Evolutionary conservation across 2,797 vertebrate genomes (phyloP).

Genomic region (Melanotaenia pygmaea): DNA sequence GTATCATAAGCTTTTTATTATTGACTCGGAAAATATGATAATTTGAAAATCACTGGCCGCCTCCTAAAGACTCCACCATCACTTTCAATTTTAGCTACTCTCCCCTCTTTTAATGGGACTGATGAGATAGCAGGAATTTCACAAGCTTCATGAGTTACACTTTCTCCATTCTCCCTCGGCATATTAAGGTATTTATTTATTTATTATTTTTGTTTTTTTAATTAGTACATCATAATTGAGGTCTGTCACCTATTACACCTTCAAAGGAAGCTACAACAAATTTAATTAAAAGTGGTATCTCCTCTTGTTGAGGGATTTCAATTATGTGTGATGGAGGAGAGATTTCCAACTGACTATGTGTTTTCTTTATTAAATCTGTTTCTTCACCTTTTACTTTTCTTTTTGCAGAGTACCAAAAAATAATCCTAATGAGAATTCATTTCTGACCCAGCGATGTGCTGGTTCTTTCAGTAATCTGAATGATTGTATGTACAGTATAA

Average conservation of each 20-base stretch:
- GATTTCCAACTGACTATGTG: slow-evolving; percentile 81
- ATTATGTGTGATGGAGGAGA: slow-evolving; percentile 83
- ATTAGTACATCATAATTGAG: slow-evolving; percentile 86
- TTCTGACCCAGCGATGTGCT: slow-evolving; percentile 34
- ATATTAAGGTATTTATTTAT: slow-evolving; percentile 76
- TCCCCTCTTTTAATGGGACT: slow-evolving; percentile 80
- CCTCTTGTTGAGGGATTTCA: slow-evolving; percentile 80
- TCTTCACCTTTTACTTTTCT: slow-evolving; percentile 59
- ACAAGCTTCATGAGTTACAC: slow-evolving; percentile 68
- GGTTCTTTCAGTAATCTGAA: slow-evolving; percentile 39
- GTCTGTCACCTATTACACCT: slow-evolving; percentile 84
- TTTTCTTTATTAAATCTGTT: slow-evolving; percentile 79
- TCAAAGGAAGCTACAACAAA: slow-evolving; percentile 82
- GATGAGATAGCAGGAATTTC: slow-evolving; percentile 81
- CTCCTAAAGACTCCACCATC: slow-evolving; percentile 83
- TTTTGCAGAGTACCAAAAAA: slow-evolving; percentile 59
- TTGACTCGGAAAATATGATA: slow-evolving; percentile 88
- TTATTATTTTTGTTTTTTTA: slow-evolving; percentile 75
- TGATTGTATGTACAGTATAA: slow-evolving; percentile 54
- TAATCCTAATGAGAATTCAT: slow-evolving; percentile 61
- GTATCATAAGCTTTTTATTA: slow-evolving; percentile 88
- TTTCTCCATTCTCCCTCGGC: slow-evolving; percentile 42
- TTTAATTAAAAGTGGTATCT: slow-evolving; percentile 87
- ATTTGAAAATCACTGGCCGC: slow-evolving; percentile 85
- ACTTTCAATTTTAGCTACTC: slow-evolving; percentile 83